Percentiles rank a stretch among this genome's conserved stretches.
These are phyloP conservation scores for Chloroclystis v-ata DNA, from an alignment of 2,888 invertebrate genomes.

Conservation along the genomic window DNA sequence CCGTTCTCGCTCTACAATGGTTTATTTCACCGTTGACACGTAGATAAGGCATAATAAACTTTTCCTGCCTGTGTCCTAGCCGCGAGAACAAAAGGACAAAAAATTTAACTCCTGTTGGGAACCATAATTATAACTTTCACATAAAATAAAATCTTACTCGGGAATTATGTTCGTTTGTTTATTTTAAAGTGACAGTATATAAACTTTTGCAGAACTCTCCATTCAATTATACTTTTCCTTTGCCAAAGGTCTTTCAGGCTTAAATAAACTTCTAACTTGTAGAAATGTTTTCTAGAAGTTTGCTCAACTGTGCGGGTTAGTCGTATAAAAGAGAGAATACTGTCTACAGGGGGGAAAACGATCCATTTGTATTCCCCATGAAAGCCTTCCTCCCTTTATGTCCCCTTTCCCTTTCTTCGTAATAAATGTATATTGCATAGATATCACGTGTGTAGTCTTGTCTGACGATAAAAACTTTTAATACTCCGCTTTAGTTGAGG, in stretches of 20 bases:
- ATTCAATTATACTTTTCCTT: not conserved
- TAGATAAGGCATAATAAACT: conserved; percentile 38
- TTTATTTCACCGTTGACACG: conserved; percentile 36
- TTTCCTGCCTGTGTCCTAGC: conserved; percentile 35
- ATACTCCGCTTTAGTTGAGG: not conserved
- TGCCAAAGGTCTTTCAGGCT: not conserved
- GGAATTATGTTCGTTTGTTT: conserved; percentile 10
- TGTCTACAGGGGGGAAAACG: conserved; percentile 19
- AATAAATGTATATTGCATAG: conserved; percentile 22
- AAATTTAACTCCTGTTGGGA: conserved; percentile 7
- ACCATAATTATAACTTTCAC: conserved; percentile 28
- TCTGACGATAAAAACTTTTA: conserved; percentile 22
- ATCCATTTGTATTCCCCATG: conserved; percentile 26
- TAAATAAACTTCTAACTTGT: too few relatives aligned
- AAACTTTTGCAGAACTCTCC: conserved; percentile 19
- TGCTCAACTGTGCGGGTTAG: too few relatives aligned
- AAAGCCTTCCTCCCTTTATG: conserved; percentile 25
- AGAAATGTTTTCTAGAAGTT: too few relatives aligned
- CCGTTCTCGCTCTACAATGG: conserved; percentile 40
- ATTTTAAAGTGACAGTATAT: conserved; percentile 4
- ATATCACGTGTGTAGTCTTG: conserved; percentile 19
- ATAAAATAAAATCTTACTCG: conserved; percentile 15
- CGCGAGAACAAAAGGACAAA: conserved; percentile 18
- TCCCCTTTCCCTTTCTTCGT: conserved; percentile 19
- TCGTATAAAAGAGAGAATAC: too few relatives aligned